Base-by-base conservation (phyloP, 2,113 vertebrate genomes). In the Sialia sialis region DNA sequence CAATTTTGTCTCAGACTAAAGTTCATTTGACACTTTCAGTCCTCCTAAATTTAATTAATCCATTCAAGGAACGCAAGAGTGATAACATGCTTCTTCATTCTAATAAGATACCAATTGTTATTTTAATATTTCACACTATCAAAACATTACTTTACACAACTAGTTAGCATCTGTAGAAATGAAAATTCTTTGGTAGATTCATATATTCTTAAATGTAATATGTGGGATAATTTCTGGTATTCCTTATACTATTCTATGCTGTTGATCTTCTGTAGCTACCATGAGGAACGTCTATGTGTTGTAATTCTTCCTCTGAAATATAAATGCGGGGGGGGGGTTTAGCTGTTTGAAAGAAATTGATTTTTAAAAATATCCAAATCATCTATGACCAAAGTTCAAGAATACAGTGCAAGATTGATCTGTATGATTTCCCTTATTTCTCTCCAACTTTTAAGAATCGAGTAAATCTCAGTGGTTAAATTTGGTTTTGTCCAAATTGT, bases 321-420 rank as follows among this genome's bases (percentile, higher is more conserved):
- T 2, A 60, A 25, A 19, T 41, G 20, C 0, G 0, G 12, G 11
- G 3, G 0, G 0, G 12, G 8, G 2, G 32, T 25, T 38, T 13
- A 54, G 1, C 7, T 55, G 6, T 78, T 78, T 59, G 12, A 64
- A 82, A 51, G 11, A 83, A 78, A 87, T 3, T 55, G 4, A n/a
- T 46, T 29, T 19, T 29, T 1, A 1, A 21, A n/a, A 14, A 30
- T 34, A 7, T 41, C 7, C 13, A 38, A 67, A 15, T 67, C 32
- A 27, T 0, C 6, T 48, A 58, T 29, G 11, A 55, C 1, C 8
- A 59, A 36, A 79, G 89, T 52, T 79, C 18, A 58, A 89, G 5
- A 43, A 44, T 13, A 38, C 4, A 46, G 7, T 41, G 16, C 10
- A 68, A 49, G 8, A 59, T 13, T 22, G n/a, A 44, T 8, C 5